Evolutionary conservation across 1,140 invertebrate genomes (phyloP).

Genomic region (Zaprionus africanus): DNA sequence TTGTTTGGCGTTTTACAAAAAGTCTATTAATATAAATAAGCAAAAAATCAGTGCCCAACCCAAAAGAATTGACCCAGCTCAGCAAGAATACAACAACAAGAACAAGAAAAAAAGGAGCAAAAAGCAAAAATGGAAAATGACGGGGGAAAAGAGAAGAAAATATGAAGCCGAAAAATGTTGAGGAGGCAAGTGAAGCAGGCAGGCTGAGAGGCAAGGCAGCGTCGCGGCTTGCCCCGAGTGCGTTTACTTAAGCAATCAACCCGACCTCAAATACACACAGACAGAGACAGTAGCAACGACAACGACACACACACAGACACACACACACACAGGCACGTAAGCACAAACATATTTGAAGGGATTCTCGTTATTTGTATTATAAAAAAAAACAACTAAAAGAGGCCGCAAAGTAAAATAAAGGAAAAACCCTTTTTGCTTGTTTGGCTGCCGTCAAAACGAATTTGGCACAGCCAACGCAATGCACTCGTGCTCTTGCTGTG

Average conservation of each 20-base stretch:
- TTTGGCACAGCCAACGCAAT: conserved; percentile 73
- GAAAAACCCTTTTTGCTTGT: conserved; percentile 41
- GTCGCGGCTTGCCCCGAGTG: conserved; percentile 67
- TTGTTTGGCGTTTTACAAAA: conserved; percentile 72
- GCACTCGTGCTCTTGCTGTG: conserved; percentile 46
- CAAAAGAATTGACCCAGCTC: conserved; percentile 68
- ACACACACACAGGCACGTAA: conserved; percentile 6
- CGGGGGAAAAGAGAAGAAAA: conserved; percentile 41
- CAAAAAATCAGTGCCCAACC: conserved; percentile 60
- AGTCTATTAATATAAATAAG: conserved; percentile 81
- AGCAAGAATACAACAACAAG: conserved; percentile 28
- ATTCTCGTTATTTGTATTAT: conserved; percentile 75
- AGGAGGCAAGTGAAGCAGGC: conserved; percentile 59
- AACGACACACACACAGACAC: conserved; percentile 3
- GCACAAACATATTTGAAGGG: conserved; percentile 38
- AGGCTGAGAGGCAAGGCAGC: conserved; percentile 55
- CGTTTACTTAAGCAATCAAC: conserved; percentile 83
- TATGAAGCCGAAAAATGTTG: conserved; percentile 62
- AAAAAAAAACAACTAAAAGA: conserved; percentile 80
- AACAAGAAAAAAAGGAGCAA: conserved; percentile 30
- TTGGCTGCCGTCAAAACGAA: conserved; percentile 66
- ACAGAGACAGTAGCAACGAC: conserved; percentile 20
- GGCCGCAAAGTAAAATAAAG: conserved; percentile 72
- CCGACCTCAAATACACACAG: conserved; percentile 75
- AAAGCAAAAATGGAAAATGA: conserved; percentile 38